These are phyloP conservation scores for Hetaerina titia DNA, from an alignment of 2,888 invertebrate species.

Conservation along the genomic window DNA sequence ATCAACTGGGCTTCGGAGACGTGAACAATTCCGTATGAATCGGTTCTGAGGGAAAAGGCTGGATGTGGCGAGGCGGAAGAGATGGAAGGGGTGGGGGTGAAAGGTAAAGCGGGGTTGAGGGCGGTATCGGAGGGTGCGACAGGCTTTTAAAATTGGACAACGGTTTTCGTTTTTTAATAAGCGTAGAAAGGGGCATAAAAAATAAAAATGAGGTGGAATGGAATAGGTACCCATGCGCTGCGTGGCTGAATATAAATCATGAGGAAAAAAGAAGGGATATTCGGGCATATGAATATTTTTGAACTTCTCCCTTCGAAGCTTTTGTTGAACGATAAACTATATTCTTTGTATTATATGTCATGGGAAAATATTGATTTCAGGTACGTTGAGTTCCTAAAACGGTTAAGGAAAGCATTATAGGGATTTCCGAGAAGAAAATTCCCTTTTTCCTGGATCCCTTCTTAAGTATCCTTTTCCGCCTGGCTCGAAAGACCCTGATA, in stretches of 20 bases:
- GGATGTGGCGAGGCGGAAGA: neutral
- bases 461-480: neutral
- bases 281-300: slow-evolving; percentile 35
- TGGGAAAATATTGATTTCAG: slow-evolving; percentile 14
- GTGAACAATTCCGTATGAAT: slow-evolving; percentile 52
- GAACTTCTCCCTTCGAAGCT: neutral
- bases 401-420: neutral
- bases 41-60: neutral
- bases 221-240: neutral
- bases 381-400: neutral
- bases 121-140: neutral
- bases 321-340: slow-evolving; percentile 20
- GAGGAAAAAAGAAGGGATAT: neutral
- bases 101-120: neutral
- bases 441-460: neutral
- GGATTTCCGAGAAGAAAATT: neutral
- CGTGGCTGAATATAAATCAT: slow-evolving; percentile 32
- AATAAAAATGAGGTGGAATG: neutral
- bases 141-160: slow-evolving; percentile 23
- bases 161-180: slow-evolving; percentile 36
- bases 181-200: slow-evolving; percentile 34
- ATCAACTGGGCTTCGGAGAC: slow-evolving; percentile 34
- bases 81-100: neutral
- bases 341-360: slow-evolving; percentile 8
- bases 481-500: neutral